These are phyloP conservation scores for Lasaia peninsularis DNA, from an alignment of 1,140 invertebrate genomes.

Conservation along the genomic window DNA sequence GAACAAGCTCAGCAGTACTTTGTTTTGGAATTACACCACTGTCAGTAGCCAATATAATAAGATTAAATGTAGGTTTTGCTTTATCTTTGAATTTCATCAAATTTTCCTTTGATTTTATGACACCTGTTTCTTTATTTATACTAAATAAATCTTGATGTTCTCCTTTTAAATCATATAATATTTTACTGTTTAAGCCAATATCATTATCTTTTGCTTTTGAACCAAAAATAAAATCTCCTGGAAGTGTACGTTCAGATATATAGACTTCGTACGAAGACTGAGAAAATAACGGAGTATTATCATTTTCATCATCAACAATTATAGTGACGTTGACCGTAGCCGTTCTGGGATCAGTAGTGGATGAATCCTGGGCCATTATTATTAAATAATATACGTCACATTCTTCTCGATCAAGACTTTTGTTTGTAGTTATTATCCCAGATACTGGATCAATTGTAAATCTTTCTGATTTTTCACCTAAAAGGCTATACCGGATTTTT, in stretches of 20 bases:
- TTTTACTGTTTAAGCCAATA: slow-evolving; percentile 86
- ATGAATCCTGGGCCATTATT: slow-evolving; percentile 91
- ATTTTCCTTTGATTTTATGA: slow-evolving; percentile 85
- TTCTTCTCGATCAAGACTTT: slow-evolving; percentile 88
- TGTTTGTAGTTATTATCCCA: slow-evolving; percentile 86
- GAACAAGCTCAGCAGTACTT: slow-evolving; percentile 82
- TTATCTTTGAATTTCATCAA: slow-evolving; percentile 55
- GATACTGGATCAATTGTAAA: slow-evolving; percentile 86
- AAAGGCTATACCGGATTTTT: slow-evolving; percentile 88
- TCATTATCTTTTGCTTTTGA: slow-evolving; percentile 90
- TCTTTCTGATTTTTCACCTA: slow-evolving; percentile 87
- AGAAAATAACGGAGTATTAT: slow-evolving; percentile 90
- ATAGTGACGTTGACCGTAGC: slow-evolving; percentile 90
- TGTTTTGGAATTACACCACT: slow-evolving; percentile 80
- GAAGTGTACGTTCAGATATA: slow-evolving; percentile 86
- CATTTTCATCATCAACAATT: slow-evolving; percentile 89
- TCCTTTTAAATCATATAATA: slow-evolving; percentile 87
- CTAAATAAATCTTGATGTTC: slow-evolving; percentile 86
- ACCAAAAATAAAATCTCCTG: slow-evolving; percentile 92
- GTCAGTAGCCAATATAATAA: slow-evolving; percentile 86
- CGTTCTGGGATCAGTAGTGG: slow-evolving; percentile 87
- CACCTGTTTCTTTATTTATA: slow-evolving; percentile 88
- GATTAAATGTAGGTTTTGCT: slow-evolving; percentile 80
- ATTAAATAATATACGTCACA: slow-evolving; percentile 87
- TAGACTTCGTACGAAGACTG: slow-evolving; percentile 85